phyloP scores from a whole-genome alignment of 2,888 invertebrate species.

The Oscheius sp. region DNA sequence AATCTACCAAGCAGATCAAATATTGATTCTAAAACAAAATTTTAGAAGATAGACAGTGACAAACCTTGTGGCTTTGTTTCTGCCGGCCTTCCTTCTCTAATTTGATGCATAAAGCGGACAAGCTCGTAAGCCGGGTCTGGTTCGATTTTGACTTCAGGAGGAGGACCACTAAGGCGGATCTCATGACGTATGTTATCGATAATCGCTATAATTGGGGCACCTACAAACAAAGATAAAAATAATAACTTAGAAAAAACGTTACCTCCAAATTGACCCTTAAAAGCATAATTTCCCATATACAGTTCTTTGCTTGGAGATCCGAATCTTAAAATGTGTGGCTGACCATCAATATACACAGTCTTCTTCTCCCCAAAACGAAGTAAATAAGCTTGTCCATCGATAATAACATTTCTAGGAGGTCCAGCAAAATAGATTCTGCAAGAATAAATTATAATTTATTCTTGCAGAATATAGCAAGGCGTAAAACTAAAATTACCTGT shows the following conservation, averaged over 20 bases:
- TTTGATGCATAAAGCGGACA: conserved; percentile 48
- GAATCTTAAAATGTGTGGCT: conserved; percentile 79
- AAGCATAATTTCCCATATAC: conserved; percentile 86
- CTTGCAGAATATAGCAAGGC: background rate
- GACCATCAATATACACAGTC: conserved; percentile 71
- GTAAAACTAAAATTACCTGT: conserved; percentile 35
- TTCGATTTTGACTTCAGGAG: conserved; percentile 92
- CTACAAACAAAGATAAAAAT: conserved; percentile 70
- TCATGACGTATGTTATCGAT: conserved; percentile 82
- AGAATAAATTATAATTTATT: background rate
- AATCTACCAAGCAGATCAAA: conserved; percentile 9
- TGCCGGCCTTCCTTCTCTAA: conserved; percentile 31
- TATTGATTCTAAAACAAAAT: background rate
- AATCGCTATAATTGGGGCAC: conserved; percentile 83
- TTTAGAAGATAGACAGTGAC: background rate
- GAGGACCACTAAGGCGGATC: conserved; percentile 86
- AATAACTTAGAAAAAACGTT: background rate
- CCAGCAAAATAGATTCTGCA: conserved; percentile 65
- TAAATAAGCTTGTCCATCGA: conserved; percentile 61
- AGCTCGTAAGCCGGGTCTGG: conserved; percentile 82
- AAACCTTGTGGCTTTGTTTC: background rate
- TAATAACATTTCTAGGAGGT: conserved; percentile 64
- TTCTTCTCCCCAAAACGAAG: conserved; percentile 64
- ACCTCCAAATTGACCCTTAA: conserved; percentile 83
- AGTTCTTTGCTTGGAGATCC: conserved; percentile 91